Evolutionary conservation across 2,888 invertebrate species (phyloP).

Genomic region (Aethes cnicana): DNA sequence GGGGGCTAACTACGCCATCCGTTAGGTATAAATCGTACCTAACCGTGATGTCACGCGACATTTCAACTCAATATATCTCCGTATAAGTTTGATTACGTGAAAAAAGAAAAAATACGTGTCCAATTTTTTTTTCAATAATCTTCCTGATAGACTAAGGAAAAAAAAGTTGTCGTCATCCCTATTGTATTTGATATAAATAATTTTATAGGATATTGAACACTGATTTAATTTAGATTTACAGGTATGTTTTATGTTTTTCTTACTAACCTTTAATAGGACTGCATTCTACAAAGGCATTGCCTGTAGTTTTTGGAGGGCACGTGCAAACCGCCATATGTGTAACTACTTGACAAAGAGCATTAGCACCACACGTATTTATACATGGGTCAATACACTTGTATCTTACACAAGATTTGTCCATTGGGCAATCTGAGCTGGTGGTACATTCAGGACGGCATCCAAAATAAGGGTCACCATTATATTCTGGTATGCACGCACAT

Average conservation of each 20-base stretch:
- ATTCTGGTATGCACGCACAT: slow-evolving; percentile 84
- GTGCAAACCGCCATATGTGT: slow-evolving; percentile 90
- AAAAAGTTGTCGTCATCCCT: no score
- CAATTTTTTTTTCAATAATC: no score
- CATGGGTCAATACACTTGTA: slow-evolving; percentile 89
- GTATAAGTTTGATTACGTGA: no score
- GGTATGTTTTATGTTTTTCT: no score
- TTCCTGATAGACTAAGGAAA: no score
- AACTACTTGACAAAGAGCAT: slow-evolving; percentile 87
- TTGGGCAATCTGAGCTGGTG: slow-evolving; percentile 86
- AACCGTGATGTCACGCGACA: no score
- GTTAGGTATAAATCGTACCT: no score
- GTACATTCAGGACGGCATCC: slow-evolving; percentile 89
- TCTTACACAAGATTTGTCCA: slow-evolving; percentile 86
- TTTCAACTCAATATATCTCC: no score
- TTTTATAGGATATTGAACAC: no score
- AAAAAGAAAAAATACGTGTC: no score
- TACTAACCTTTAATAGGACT: slow-evolving; percentile 77
- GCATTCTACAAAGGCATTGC: slow-evolving; percentile 88
- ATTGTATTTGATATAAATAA: slow-evolving; percentile 35
- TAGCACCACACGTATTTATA: slow-evolving; percentile 87
- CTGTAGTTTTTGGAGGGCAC: slow-evolving; percentile 86
- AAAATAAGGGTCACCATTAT: slow-evolving; percentile 85
- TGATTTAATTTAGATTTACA: no score
- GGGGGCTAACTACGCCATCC: no score